These are phyloP conservation scores for Tetheella fluctuosa DNA, from an alignment of 2,888 invertebrate species.

Conservation along the genomic window DNA sequence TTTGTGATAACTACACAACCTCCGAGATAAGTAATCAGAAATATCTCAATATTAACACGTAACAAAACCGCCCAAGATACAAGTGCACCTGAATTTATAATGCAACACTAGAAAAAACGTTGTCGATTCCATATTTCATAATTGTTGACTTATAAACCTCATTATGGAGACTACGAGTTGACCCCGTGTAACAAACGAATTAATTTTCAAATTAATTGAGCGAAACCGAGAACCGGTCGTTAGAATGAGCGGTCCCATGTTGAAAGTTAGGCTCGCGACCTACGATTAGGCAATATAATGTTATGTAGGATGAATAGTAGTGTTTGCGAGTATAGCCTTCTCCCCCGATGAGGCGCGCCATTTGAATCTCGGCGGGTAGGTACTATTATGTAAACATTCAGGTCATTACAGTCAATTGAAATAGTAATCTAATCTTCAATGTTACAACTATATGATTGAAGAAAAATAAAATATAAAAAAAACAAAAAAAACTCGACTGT, in stretches of 20 bases:
- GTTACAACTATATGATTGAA: too few relatives aligned
- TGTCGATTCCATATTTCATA: constrained; percentile 51
- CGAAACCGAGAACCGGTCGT: constrained; percentile 70
- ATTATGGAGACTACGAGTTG: constrained; percentile 53
- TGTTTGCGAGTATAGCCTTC: constrained; percentile 15
- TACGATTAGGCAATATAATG: constrained; percentile 69
- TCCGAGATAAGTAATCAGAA: neutral
- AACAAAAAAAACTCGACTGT: neutral
- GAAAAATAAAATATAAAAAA: too few relatives aligned
- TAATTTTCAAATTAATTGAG: constrained; percentile 76
- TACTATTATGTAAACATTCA: neutral
- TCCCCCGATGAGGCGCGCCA: constrained; percentile 13
- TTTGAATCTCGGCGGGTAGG: neutral
- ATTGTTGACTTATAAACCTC: constrained; percentile 63
- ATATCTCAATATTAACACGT: neutral
- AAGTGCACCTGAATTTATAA: constrained; percentile 10
- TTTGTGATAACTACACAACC: neutral
- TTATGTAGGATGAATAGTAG: constrained; percentile 63
- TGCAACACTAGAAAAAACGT: constrained; percentile 9
- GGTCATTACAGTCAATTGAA: neutral
- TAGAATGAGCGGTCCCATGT: constrained; percentile 63
- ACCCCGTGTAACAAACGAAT: constrained; percentile 68
- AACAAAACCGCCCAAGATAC: neutral
- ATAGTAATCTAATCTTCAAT: neutral
- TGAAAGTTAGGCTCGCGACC: constrained; percentile 73